phyloP scores from a whole-genome alignment of 1,140 invertebrate genomes.

The Zaprionus davidi region DNA sequence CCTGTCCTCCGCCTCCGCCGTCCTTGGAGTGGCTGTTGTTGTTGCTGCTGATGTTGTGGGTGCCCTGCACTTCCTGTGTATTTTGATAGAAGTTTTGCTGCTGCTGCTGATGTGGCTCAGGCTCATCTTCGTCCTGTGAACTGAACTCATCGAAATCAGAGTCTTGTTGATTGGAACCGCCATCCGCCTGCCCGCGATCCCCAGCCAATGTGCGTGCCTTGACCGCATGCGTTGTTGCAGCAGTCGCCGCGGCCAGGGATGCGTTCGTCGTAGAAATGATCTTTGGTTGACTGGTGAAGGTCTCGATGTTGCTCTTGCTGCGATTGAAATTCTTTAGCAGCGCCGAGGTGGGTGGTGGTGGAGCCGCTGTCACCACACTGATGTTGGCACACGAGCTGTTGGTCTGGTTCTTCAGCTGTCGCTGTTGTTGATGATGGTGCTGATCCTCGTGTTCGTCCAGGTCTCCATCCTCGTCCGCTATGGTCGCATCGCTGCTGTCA shows the following conservation, averaged over 20 bases:
- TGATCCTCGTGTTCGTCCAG: slow-evolving; percentile 40
- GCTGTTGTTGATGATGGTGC: slow-evolving; percentile 47
- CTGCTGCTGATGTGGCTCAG: slow-evolving; percentile 84
- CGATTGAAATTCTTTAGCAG: slow-evolving; percentile 69
- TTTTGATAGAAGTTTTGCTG: slow-evolving; percentile 72
- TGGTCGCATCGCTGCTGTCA: slow-evolving; percentile 81
- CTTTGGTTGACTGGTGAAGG: slow-evolving; percentile 78
- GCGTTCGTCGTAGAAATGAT: slow-evolving; percentile 72
- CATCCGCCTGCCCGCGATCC: slow-evolving; percentile 92
- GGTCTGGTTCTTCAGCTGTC: slow-evolving; percentile 47
- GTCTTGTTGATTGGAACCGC: slow-evolving; percentile 92
- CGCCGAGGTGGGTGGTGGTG: slow-evolving; percentile 18
- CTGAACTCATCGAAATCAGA: slow-evolving; percentile 92
- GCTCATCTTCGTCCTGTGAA: slow-evolving; percentile 86
- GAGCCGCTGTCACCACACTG: slow-evolving; percentile 42
- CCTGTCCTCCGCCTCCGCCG: slow-evolving; percentile 21
- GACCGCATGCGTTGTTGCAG: slow-evolving; percentile 17
- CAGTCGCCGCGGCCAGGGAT: slow-evolving; percentile 25
- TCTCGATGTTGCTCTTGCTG: slow-evolving; percentile 83
- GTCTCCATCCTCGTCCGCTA: slow-evolving; percentile 62
- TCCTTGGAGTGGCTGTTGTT: slow-evolving; percentile 33
- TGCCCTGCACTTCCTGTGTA: slow-evolving; percentile 63
- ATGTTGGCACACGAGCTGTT: slow-evolving; percentile 70
- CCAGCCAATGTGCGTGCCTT: slow-evolving; percentile 57
- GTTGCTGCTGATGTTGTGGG: slow-evolving; percentile 29